phyloP scores from a whole-genome alignment of 2,797 vertebrate genomes.

The Sparus aurata region DNA sequence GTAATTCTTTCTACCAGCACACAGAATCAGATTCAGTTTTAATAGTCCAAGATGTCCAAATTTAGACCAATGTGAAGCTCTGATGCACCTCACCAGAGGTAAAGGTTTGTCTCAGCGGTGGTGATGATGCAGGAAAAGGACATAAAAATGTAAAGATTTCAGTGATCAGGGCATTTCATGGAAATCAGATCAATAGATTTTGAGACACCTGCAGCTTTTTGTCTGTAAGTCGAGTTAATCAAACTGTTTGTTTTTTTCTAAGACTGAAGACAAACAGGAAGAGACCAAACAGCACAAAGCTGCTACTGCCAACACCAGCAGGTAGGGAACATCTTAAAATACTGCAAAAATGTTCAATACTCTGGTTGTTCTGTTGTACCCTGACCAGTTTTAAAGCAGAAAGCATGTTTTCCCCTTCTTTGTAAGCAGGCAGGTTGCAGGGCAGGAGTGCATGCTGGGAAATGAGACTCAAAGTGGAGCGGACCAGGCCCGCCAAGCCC shows the following conservation, averaged over 20 bases:
- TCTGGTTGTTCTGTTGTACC: too few relatives aligned
- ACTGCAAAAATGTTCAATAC: background rate
- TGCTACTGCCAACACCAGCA: background rate
- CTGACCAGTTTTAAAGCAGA: background rate
- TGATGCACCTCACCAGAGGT: too few relatives aligned
- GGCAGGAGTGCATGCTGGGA: slow-evolving; percentile 85
- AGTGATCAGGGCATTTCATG: background rate
- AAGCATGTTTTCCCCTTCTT: background rate
- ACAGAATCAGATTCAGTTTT: background rate
- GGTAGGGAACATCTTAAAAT: background rate
- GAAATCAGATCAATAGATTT: background rate
- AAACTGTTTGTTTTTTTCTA: background rate
- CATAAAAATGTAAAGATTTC: background rate
- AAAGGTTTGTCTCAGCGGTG: background rate
- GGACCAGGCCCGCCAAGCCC: slow-evolving; percentile 78
- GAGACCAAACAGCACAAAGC: background rate
- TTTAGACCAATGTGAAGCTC: too few relatives aligned
- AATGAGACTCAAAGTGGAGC: slow-evolving; percentile 73
- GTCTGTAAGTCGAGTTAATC: background rate
- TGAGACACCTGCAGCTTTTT: background rate
- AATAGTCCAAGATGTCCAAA: background rate
- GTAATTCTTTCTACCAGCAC: slow-evolving; percentile 27
- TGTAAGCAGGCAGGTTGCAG: slow-evolving; percentile 67
- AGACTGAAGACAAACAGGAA: slow-evolving; percentile 70
- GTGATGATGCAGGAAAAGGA: background rate